These are phyloP conservation scores for Lutjanus erythropterus DNA, from an alignment of 2,113 vertebrate genomes.

Conservation along the genomic window DNA sequence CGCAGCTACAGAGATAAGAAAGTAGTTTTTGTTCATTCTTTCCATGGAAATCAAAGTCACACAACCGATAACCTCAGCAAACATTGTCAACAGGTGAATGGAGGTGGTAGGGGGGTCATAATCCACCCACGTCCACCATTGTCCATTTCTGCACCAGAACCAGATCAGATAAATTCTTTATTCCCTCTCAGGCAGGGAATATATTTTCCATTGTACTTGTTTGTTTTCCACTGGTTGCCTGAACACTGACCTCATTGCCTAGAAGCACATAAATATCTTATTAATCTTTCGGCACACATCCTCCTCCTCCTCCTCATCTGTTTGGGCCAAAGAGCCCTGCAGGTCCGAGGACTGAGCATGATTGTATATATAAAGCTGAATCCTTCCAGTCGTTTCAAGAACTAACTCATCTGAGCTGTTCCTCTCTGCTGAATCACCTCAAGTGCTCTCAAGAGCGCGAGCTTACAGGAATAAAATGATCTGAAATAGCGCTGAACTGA, in stretches of 20 bases:
- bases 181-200: neutral
- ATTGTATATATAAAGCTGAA: neutral
- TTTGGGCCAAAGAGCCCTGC: neutral
- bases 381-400: neutral
- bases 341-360: neutral
- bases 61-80: neutral
- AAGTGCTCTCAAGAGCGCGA: neutral
- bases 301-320: neutral
- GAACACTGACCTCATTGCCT: slow-evolving; percentile 15
- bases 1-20: neutral
- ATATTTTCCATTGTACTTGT: slow-evolving; percentile 1
- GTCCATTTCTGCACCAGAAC: neutral
- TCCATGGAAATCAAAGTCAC: neutral
- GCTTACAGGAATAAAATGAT: neutral
- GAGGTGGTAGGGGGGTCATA: neutral
- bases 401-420: neutral
- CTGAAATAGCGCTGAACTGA: neutral
- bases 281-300: slow-evolving; percentile 1
- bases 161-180: neutral
- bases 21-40: neutral
- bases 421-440: neutral
- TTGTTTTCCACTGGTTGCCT: slow-evolving; percentile 25
- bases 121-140: neutral
- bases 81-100: neutral
- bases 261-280: slow-evolving; percentile 17